Evolutionary conservation across 2,113 vertebrate species (phyloP).

Genomic region (Nibea albiflora): DNA sequence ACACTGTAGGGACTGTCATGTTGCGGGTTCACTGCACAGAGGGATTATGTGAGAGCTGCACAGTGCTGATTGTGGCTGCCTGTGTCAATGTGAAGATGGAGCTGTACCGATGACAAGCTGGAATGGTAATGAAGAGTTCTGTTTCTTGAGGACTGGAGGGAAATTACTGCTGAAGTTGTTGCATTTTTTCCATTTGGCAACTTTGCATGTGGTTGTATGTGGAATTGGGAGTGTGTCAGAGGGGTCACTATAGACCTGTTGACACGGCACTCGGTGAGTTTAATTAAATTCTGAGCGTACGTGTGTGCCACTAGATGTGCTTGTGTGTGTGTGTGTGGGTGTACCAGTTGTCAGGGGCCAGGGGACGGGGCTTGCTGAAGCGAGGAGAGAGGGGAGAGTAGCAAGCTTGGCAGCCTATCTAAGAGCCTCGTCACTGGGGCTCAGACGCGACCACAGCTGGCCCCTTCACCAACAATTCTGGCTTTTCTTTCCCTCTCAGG

Average conservation of each 20-base stretch:
- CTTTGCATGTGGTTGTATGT: constrained; percentile 42
- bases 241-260: constrained; percentile 57
- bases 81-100: constrained; percentile 17
- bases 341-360: constrained; percentile 17
- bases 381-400: constrained; percentile 53
- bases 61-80: not conserved
- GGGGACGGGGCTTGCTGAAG: constrained; percentile 49
- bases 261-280: constrained; percentile 55
- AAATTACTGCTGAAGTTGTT: not conserved
- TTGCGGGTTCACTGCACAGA: not conserved
- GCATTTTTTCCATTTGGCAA: constrained; percentile 20
- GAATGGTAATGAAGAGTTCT: constrained; percentile 37
- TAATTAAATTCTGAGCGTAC: constrained; percentile 68
- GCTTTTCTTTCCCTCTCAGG: constrained; percentile 73
- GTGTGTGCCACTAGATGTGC: constrained; percentile 30
- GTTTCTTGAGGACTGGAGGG: constrained; percentile 35
- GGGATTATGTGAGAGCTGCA: constrained; percentile 14
- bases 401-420: constrained; percentile 74
- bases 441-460: constrained; percentile 76
- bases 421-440: constrained; percentile 62
- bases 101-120: constrained; percentile 23
- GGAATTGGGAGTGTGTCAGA: constrained; percentile 29
- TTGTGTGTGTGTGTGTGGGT: constrained; percentile 26
- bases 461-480: constrained; percentile 71
- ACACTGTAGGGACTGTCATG: constrained; percentile 1